These are phyloP conservation scores for Malaclemys terrapin DNA, from an alignment of 2,113 vertebrate species.

Conservation along the genomic window DNA sequence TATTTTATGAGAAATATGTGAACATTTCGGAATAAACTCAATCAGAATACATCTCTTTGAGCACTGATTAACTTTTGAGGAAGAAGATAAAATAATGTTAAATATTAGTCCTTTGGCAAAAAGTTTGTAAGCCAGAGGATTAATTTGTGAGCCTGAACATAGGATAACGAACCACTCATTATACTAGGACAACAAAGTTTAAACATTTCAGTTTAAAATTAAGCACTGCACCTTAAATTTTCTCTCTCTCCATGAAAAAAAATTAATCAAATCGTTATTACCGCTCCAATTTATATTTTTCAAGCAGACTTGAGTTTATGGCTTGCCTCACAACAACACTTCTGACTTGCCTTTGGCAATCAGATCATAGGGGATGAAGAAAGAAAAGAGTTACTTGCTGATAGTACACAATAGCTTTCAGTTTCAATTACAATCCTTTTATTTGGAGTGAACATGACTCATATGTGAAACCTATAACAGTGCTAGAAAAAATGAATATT, in stretches of 20 bases:
- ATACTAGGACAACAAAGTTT: neutral
- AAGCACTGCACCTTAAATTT: neutral
- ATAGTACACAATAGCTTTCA: neutral
- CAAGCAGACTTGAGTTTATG: neutral
- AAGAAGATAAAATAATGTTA: neutral
- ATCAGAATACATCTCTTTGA: neutral
- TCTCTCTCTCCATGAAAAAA: neutral
- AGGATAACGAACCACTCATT: neutral
- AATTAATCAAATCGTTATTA: neutral
- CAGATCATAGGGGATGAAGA: neutral
- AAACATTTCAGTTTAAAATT: neutral
- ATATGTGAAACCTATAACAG: neutral
- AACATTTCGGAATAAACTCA: neutral
- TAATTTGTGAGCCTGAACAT: neutral
- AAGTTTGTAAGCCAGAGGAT: too few relatives aligned
- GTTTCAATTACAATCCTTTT: neutral
- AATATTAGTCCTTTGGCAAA: too few relatives aligned
- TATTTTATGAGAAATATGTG: neutral
- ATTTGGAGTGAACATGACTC: rapidly evolving
- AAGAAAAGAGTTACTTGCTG: neutral
- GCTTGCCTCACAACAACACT: neutral
- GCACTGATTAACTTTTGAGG: neutral
- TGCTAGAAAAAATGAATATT: neutral
- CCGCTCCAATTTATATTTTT: neutral
- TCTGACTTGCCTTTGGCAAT: neutral